Conservation (phyloP, 2,797 vertebrate genomes). For the Intellagama lesueurii region DNA sequence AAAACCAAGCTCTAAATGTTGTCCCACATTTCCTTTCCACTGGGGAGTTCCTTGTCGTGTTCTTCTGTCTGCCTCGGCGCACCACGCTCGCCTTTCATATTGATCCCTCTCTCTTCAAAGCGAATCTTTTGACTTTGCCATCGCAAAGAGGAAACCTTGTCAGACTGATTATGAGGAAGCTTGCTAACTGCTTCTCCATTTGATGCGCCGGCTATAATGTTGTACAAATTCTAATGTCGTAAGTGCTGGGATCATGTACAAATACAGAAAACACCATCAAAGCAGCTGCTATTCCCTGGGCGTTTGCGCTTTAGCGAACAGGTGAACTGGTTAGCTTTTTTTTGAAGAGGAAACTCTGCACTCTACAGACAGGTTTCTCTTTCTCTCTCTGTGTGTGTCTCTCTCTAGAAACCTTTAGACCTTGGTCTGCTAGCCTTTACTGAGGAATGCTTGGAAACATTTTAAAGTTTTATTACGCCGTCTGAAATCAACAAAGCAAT, state of each 20-base stretch:
- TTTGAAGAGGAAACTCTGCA: conserved; percentile 26
- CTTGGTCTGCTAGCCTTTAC: conserved; percentile 28
- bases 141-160: conserved; percentile 64
- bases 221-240: conserved; percentile 57
- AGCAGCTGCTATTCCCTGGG: conserved; percentile 47
- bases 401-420: conserved; percentile 35
- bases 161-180: conserved; percentile 70
- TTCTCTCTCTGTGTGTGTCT: conserved; percentile 26
- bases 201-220: conserved; percentile 60
- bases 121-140: conserved; percentile 67
- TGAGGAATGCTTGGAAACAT: conserved; percentile 50
- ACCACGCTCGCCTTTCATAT: conserved; percentile 42
- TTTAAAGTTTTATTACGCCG: conserved; percentile 60
- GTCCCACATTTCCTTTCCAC: conserved; percentile 27
- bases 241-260: conserved; percentile 59
- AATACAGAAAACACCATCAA: conserved; percentile 61
- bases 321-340: conserved; percentile 48
- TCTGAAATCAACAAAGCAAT: conserved; percentile 74
- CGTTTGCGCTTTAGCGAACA: conserved; percentile 31
- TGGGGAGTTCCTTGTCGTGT: conserved; percentile 55
- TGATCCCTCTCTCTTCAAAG: conserved; percentile 59
- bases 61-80: conserved; percentile 40
- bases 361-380: not conserved
- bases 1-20: conserved; percentile 56
- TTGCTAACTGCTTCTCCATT: conserved; percentile 57